phyloP scores from a whole-genome alignment of 2,888 invertebrate species.

The Melinopterus prodromus region DNA sequence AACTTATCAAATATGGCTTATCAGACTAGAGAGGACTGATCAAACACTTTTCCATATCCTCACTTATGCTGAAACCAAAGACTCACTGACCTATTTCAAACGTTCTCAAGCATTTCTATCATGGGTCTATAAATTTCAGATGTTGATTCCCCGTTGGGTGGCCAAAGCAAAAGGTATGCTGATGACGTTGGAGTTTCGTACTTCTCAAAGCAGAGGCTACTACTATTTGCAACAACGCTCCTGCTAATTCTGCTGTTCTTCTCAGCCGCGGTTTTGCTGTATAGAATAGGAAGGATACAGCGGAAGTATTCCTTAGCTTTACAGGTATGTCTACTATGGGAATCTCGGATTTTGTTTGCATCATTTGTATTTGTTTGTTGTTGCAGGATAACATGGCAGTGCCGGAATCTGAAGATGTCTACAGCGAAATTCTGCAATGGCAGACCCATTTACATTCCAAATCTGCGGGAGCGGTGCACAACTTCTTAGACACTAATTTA shows the following conservation, averaged over 20 bases:
- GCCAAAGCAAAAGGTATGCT: constrained; percentile 17
- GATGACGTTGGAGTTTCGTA: constrained; percentile 40
- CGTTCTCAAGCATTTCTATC: background rate
- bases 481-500: constrained; percentile 79
- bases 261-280: constrained; percentile 66
- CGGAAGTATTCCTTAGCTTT: constrained; percentile 56
- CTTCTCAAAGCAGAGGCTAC: constrained; percentile 63
- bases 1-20: too few species aligned
- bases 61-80: too few species aligned
- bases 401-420: constrained; percentile 68
- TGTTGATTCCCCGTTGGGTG: constrained; percentile 30
- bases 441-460: constrained; percentile 75
- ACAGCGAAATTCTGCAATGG: constrained; percentile 74
- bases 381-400: constrained; percentile 56
- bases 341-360: background rate
- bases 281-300: constrained; percentile 64
- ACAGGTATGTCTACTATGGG: constrained; percentile 54
- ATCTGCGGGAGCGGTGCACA: constrained; percentile 76
- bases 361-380: constrained; percentile 9
- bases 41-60: too few species aligned
- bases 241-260: constrained; percentile 66
- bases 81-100: too few species aligned
- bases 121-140: constrained; percentile 18
- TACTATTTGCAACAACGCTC: constrained; percentile 64
- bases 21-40: too few species aligned